phyloP scores from a whole-genome alignment of 2,113 vertebrate species.

The Thamnaconus septentrionalis region DNA sequence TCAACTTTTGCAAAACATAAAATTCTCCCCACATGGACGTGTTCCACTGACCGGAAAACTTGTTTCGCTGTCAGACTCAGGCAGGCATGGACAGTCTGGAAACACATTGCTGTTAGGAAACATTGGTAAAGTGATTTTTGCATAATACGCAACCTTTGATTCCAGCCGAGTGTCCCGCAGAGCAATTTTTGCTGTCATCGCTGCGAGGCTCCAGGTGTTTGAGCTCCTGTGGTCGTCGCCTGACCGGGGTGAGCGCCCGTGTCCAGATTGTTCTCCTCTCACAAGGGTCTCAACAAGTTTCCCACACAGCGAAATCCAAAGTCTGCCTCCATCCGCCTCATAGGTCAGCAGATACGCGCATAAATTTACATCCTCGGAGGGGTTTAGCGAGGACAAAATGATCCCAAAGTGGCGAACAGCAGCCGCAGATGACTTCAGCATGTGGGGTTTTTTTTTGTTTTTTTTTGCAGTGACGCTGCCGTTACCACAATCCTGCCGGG shows the following conservation, averaged over 20 bases:
- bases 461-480: conserved; percentile 38
- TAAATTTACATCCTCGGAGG: conserved; percentile 18
- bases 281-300: not conserved
- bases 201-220: too few species aligned
- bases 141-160: too few species aligned
- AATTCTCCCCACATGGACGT: too few species aligned
- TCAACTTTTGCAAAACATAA: too few species aligned
- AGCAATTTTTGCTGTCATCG: too few species aligned
- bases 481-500: conserved; percentile 41
- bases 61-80: too few species aligned
- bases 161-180: too few species aligned
- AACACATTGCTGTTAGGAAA: too few species aligned
- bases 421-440: conserved; percentile 49
- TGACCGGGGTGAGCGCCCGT: not conserved
- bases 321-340: not conserved
- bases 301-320: conserved; percentile 16
- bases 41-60: too few species aligned
- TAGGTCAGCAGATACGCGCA: conserved; percentile 1
- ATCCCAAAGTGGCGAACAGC: conserved; percentile 45
- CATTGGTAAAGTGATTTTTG: too few species aligned
- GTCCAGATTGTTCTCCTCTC: not conserved
- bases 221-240: not conserved
- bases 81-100: too few species aligned
- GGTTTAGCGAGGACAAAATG: conserved; percentile 37
- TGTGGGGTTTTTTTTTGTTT: conserved; percentile 32